A percentile compares a stretch with the other conserved stretches of the same genome.
Conservation (phyloP, 2,113 vertebrate species). For the Bubo scandiacus region DNA sequence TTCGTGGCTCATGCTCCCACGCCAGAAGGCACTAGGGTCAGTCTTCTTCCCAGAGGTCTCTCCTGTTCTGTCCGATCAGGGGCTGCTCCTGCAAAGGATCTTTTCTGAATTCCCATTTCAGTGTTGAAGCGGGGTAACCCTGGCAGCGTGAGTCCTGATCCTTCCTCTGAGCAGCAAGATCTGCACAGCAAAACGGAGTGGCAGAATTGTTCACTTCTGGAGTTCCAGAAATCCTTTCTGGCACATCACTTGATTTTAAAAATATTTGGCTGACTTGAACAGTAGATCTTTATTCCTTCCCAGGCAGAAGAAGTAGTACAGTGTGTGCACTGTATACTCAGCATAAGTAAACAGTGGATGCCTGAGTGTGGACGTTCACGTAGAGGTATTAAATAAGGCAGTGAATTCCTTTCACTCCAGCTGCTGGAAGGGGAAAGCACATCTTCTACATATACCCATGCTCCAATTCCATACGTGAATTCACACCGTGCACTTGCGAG, state of each 20-base stretch:
- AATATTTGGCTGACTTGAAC: constrained; percentile 36
- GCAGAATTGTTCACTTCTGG: background rate
- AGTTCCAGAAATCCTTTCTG: constrained; percentile 12
- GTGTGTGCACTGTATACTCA: constrained; percentile 11
- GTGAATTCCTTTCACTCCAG: background rate
- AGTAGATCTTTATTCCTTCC: constrained; percentile 54
- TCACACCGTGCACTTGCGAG: background rate
- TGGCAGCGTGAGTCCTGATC: background rate
- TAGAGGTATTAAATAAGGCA: background rate
- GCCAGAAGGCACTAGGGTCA: background rate
- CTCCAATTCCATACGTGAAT: background rate
- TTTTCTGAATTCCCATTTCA: background rate
- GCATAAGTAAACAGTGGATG: constrained; percentile 35
- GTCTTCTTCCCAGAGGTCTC: background rate
- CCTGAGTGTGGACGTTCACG: background rate
- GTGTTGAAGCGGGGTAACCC: background rate
- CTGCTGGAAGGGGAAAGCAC: background rate
- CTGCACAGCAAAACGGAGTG: background rate
- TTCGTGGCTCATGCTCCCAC: background rate
- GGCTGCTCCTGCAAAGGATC: background rate
- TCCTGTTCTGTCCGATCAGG: background rate
- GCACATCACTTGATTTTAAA: background rate
- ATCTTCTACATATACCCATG: background rate
- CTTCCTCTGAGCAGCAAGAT: background rate
- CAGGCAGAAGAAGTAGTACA: constrained; percentile 33